Evolutionary conservation across 2,113 vertebrate genomes (phyloP), one percentile per base, ranked within the genome.

Genomic region (Campylomormyrus numenius): DNA sequence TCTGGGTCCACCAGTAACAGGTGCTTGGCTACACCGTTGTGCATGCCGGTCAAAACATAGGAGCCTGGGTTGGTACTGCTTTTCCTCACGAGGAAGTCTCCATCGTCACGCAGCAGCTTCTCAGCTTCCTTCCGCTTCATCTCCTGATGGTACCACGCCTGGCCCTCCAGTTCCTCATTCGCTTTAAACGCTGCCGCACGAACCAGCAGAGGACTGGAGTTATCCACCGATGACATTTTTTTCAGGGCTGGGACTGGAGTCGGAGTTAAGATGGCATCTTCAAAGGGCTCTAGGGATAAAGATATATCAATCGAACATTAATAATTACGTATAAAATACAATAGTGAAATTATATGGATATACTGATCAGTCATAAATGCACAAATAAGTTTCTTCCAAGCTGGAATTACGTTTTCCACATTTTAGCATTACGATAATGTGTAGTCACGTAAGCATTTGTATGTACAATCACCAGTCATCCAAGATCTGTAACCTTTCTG

Each of bases 91-190:
- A 99, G 96, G 93, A 99, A 99, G 94, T 99, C 98, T 62, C 98
- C 98, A 0, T 98, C 97, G 21, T 94, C 96, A 90, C 93, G 96
- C 90, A 99, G 95, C 83, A 99, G 95, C 87, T 98, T 97, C 89
- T 99, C 98, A 0, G 98, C 98, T 48, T 98, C 97, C 27, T 97
- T 97, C 86, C 98, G 97, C 93, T 97, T 99, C 97, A 99, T 98
- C 94, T 98, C 97, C 52, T 97, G 96, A 50, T 97, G 98, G 92
- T 98, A 99, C 98, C 98, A 99, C 0, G 94, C 93, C 92, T 99
- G 97, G 74, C 94, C 92, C 89, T 96, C 96, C 91, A 99, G 95
- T 56, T 98, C 96, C 90, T 97, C 96, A 46, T 96, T 95, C 42
- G 93, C 95, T 90, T 93, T 94, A 91, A 91, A 93, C 39, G 96